Conservation (phyloP, 1,140 invertebrate genomes). For the Plodia interpunctella region DNA sequence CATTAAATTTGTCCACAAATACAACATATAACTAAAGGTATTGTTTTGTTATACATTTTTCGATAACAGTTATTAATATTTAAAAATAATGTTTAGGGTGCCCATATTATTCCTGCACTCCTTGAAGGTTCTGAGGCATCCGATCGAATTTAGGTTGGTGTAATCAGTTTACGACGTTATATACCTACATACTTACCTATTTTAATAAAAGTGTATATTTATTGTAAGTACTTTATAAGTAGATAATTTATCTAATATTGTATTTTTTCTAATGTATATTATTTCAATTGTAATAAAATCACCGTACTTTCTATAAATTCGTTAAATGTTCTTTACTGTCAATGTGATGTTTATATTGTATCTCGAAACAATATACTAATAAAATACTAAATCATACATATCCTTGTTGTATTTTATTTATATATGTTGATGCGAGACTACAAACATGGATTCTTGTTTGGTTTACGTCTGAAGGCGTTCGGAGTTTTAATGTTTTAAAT, state of each 20-base stretch:
- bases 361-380: constrained; percentile 15
- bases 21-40: no score
- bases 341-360: constrained; percentile 20
- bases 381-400: constrained; percentile 17
- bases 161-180: not conserved
- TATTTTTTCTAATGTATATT: not conserved
- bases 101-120: no score
- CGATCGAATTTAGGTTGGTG: not conserved
- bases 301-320: not conserved
- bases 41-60: no score
- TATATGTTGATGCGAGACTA: not conserved
- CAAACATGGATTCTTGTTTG: no score
- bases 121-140: no score
- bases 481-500: no score
- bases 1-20: no score
- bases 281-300: not conserved
- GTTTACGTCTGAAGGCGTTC: no score
- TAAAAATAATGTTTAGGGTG: not conserved
- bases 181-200: no score
- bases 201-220: no score
- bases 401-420: constrained; percentile 14
- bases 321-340: constrained; percentile 13
- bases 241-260: no score
- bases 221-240: no score
- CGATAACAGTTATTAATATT: not conserved